Conservation (phyloP, 2,797 vertebrate species). For the Enteromius unitaeniatus region DNA sequence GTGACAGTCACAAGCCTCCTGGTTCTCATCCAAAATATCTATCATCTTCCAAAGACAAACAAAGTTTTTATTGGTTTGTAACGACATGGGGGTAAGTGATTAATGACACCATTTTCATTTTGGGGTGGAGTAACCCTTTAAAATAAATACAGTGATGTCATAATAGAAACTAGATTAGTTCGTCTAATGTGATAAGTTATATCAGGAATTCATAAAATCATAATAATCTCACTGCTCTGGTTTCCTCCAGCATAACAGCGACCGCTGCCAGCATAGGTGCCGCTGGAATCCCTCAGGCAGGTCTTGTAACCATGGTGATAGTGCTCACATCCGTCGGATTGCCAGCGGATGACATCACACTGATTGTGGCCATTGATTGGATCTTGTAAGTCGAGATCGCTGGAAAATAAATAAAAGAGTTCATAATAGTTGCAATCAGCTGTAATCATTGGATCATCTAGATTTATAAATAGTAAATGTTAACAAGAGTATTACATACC, state of each 20-base stretch:
- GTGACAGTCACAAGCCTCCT: no score
- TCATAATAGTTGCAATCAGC: neutral
- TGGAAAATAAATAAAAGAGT: neutral
- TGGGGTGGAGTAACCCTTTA: neutral
- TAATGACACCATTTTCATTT: neutral
- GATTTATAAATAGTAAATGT: neutral
- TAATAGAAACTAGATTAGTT: neutral
- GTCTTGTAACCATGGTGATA: conserved; percentile 91
- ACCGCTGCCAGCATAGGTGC: conserved; percentile 91
- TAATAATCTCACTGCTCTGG: neutral
- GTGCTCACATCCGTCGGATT: conserved; percentile 90
- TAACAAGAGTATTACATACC: neutral
- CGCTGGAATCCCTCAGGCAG: conserved; percentile 88
- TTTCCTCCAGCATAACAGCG: conserved; percentile 85
- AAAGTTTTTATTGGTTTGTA: neutral
- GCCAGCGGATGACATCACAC: conserved; percentile 88
- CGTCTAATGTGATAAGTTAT: neutral
- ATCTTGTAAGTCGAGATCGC: conserved; percentile 79
- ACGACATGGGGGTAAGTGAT: neutral
- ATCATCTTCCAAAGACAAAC: neutral
- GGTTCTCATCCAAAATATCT: no score
- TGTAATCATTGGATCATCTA: neutral
- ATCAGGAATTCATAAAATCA: neutral
- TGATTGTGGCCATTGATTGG: conserved; percentile 90
- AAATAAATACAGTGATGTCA: neutral